Conservation (phyloP, 2,113 vertebrate genomes). For the Aegotheles bennettii region DNA sequence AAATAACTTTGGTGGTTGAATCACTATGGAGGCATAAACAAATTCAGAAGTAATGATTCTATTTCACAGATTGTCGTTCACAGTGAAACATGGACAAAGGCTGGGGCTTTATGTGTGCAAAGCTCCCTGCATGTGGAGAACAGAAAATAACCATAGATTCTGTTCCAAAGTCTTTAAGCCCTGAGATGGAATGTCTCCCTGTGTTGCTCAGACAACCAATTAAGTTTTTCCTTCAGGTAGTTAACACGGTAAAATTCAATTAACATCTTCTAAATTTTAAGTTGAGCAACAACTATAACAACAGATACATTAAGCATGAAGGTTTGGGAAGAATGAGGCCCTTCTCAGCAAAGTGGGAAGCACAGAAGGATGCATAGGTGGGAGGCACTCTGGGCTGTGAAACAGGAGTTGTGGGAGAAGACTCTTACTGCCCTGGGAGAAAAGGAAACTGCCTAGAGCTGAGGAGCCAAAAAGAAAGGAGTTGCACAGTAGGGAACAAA, state of each 20-base stretch:
- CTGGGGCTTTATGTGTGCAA: neutral
- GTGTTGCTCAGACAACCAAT: neutral
- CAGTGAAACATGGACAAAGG: neutral
- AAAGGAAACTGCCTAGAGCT: neutral
- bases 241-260: neutral
- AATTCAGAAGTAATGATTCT: neutral
- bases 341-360: neutral
- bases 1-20: neutral
- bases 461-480: neutral
- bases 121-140: neutral
- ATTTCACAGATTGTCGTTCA: neutral
- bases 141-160: neutral
- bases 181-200: neutral
- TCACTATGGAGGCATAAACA: neutral
- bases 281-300: neutral
- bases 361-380: neutral
- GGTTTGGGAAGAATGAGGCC: neutral
- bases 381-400: neutral
- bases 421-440: accelerated
- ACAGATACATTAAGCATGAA: neutral
- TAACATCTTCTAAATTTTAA: neutral
- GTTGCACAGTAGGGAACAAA: neutral
- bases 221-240: neutral
- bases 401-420: neutral
- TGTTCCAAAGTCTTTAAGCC: neutral